Evolutionary conservation across 2,797 vertebrate genomes (phyloP).

Genomic region (Ptychadena robeensis): DNA sequence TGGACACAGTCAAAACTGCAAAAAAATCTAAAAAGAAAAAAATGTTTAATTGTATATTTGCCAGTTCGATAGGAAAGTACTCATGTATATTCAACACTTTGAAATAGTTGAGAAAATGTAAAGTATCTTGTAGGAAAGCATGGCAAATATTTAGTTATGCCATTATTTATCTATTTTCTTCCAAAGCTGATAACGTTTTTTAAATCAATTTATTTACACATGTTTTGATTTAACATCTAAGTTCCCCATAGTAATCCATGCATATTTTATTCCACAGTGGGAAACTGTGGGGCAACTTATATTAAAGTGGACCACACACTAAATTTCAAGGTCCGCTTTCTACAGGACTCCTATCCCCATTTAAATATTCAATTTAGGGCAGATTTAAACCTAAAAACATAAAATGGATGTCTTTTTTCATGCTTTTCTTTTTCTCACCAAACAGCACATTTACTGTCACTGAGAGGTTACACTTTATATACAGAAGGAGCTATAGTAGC

Average conservation of each 20-base stretch:
- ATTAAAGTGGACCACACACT: neutral
- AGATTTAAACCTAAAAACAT: no score
- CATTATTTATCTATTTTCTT: neutral
- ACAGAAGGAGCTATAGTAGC: no score
- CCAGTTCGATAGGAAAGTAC: neutral
- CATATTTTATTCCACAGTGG: neutral
- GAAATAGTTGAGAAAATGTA: neutral
- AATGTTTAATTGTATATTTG: conserved; percentile 11
- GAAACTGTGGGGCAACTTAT: neutral
- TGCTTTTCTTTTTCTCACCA: no score
- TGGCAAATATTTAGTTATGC: neutral
- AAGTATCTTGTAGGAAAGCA: neutral
- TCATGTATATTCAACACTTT: neutral
- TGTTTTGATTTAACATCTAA: neutral
- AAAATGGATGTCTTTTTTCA: no score
- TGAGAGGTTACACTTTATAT: no score
- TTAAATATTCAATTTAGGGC: neutral
- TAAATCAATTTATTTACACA: neutral
- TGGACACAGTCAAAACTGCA: conserved; percentile 35
- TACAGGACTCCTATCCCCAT: neutral
- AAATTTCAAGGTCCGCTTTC: neutral
- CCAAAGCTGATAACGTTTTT: neutral
- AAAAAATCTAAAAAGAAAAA: conserved; percentile 20
- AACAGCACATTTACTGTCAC: no score
- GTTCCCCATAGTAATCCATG: neutral